Evolutionary conservation across 1,140 invertebrate genomes (phyloP), one percentile per base, ranked within the genome.

Genomic region (Trachymyrmex septentrionalis): DNA sequence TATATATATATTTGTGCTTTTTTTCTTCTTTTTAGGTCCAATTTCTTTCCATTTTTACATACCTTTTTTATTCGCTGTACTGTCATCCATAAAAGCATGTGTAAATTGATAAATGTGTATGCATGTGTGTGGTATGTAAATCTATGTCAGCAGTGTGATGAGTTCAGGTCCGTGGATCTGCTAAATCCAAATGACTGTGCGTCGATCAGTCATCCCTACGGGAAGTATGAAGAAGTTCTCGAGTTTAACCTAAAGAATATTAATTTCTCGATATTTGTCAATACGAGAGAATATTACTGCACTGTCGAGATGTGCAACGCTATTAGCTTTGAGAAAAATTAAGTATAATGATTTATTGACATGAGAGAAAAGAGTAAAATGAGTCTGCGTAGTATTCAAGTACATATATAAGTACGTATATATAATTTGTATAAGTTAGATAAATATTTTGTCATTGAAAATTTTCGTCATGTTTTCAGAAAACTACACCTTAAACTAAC

Each of bases 301-400:
- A 34, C 50, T 57, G 6, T 38, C 19, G 9, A 57, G 53, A 73
- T 24, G 12, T 12, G 34, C 71, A 21, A 73, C 21, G 53, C 24
- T 57, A 73, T 57, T 38, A 57, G 9, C 53, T 73, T 59, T 24
- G 16, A 34, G 71, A 57, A 57, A 73, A 73, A 73, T 38, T 38
- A 38, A 73, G 14, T 48, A 21, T n/a, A 67, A 69, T 69, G 21
- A 69, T 69, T 69, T 69, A 69, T 44, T 21, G n/a, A 69, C 12
- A 16, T 21, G 64, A 5, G 34, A 44, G n/a, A n/a, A 21, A 44
- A 67, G 64, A 67, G 12, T 38, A 50, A 50, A 50, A 66, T 66
- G 9, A 66, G 19, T 66, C 30, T 14, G 7, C 12, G 4, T 30
- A 30, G 14, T 10, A 55, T 38, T 57, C 53, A 38, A 57, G 10